Evolutionary conservation across 1,140 invertebrate species (phyloP).

Genomic region (Acyrthosiphon pisum): DNA sequence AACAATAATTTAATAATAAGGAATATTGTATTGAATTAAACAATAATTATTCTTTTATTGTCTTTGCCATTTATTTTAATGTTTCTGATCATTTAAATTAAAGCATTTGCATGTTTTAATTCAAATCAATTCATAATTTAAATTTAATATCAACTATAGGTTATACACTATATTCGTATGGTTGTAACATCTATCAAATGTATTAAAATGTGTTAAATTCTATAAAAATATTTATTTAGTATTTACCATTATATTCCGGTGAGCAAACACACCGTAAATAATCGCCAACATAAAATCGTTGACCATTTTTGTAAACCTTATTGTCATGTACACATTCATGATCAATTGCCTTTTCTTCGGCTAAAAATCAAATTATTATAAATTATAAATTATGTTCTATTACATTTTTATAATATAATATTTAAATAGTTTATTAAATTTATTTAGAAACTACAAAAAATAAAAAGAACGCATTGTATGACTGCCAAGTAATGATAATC

Average conservation of each 20-base stretch:
- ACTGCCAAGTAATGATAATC: background rate
- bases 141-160: too few species aligned
- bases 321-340: slow-evolving; percentile 18
- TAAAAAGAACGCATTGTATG: background rate
- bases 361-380: background rate
- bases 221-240: background rate
- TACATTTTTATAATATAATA: background rate
- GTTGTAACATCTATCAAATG: too few species aligned
- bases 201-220: background rate
- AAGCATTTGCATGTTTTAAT: background rate
- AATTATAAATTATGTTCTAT: background rate
- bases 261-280: slow-evolving; percentile 27
- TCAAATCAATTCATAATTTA: background rate
- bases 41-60: background rate
- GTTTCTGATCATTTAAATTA: background rate
- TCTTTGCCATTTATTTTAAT: background rate
- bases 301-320: slow-evolving; percentile 32
- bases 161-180: too few species aligned
- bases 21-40: background rate
- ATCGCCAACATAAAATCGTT: slow-evolving; percentile 27
- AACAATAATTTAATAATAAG: background rate
- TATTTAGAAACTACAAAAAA: background rate
- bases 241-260: slow-evolving; percentile 35
- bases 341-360: background rate
- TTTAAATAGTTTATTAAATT: background rate